Base-by-base conservation (phyloP, 2,888 invertebrate species). In the Callosobruchus maculatus region DNA sequence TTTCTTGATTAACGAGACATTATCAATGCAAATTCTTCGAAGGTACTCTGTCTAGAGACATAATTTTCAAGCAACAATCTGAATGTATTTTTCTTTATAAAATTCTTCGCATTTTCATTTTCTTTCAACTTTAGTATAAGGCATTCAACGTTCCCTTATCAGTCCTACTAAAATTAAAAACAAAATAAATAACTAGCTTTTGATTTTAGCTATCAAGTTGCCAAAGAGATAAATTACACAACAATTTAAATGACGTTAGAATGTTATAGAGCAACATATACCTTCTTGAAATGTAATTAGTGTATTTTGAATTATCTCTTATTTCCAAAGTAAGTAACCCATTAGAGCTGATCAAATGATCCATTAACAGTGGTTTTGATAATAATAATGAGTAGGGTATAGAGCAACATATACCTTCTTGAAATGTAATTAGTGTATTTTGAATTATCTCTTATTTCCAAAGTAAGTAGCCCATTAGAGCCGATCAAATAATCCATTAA, bases 101-200 rank as follows among this genome's bases (percentile, higher is more conserved):
- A 68, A 72, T 66, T 22, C 72, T 73, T 66, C 74, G 76, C 74
- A 73, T 75, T 74, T 72, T 74, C 74, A 67, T 67, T 71, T 74
- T 71, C 68, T 76, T 74, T 72, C 71, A 74, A 74, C 72, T 73
- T 71, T 73, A 74, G 66, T 74, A 70, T 77, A 77, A 77, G 77
- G 77, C 77, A 77, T 74, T 75, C 73, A 68, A 71, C 75, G 76
- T 77, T 77, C 77, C 77, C 75, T 67, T 69, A 49, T 72, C 72
- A 72, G 72, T 72, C 69, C 69, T 22, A 26, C 7, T 49, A 68
- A 71, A 71, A 68, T 72, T n/a, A 20, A 69, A 49, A 31, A 69
- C 49, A 18, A 49, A 71, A 49, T 49, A 49, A 49, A 49, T 49
- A 49, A 49, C 3, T 13, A 49, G 49, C 49, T 49, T 18, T 49